A percentile compares a stretch with the other conserved stretches of the same genome.
Evolutionary conservation across 2,113 vertebrate genomes (phyloP).

Genomic region (Monopterus albus): DNA sequence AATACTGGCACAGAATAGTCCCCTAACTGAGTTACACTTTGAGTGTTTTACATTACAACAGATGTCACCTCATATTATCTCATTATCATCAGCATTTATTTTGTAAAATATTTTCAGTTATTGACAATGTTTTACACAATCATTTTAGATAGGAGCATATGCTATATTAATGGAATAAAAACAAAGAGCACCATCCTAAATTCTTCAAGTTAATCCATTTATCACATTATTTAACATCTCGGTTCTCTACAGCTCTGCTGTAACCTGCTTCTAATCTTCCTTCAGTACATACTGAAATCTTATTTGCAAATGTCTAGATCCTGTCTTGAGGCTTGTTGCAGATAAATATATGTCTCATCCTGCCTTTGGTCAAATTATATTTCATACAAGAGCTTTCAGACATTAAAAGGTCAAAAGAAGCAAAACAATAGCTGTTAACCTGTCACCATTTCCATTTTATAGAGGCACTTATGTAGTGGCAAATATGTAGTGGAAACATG

Average conservation of each 20-base stretch:
- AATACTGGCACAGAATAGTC: conserved; percentile 53
- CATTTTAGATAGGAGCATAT: not conserved
- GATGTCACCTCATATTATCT: too few species aligned
- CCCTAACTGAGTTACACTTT: not conserved
- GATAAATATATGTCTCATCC: not conserved
- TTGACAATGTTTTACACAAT: conserved; percentile 5
- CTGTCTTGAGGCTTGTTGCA: conserved; percentile 5
- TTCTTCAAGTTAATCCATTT: conserved; percentile 21
- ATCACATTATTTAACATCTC: conserved; percentile 12
- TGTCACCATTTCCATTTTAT: not conserved
- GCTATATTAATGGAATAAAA: conserved; percentile 10
- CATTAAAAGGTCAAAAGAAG: not conserved
- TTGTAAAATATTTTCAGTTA: not conserved
- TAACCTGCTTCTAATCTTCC: not conserved
- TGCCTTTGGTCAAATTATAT: conserved; percentile 47
- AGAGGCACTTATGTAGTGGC: conserved; percentile 1
- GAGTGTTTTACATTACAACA: too few species aligned
- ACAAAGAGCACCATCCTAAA: not conserved
- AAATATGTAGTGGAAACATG: conserved; percentile 26
- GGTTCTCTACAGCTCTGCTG: conserved; percentile 18
- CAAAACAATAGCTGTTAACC: too few species aligned
- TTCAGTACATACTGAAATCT: conserved; percentile 19
- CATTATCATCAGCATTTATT: too few species aligned
- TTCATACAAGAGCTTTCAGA: not conserved
- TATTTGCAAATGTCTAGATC: conserved; percentile 22